Percentiles rank a stretch among this genome's conserved stretches.
Evolutionary conservation across 1,140 invertebrate genomes (phyloP).

Genomic region (Diabrotica virgifera): DNA sequence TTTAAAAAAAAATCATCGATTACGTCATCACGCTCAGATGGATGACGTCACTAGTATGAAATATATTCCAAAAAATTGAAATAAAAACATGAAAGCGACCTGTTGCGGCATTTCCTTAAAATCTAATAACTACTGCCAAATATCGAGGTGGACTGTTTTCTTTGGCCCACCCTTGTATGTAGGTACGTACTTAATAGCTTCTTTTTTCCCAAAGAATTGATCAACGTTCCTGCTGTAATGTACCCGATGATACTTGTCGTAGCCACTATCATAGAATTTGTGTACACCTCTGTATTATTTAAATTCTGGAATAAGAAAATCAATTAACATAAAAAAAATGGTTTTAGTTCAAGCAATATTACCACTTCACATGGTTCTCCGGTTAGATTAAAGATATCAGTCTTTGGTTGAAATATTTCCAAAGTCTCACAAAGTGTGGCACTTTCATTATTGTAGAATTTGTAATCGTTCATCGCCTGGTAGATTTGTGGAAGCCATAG

Average conservation of each 20-base stretch:
- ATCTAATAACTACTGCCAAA: too few relatives aligned
- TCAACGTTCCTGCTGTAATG: slow-evolving; percentile 22
- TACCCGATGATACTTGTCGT: slow-evolving; percentile 25
- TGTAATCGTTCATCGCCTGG: slow-evolving; percentile 32
- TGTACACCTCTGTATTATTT: slow-evolving; percentile 32
- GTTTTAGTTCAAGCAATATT: background rate
- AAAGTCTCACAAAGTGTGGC: slow-evolving; percentile 29
- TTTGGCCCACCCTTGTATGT: too few relatives aligned
- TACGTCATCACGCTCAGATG: too few relatives aligned
- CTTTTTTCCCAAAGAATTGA: slow-evolving; percentile 37
- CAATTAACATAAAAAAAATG: background rate
- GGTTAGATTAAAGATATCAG: slow-evolving; percentile 7
- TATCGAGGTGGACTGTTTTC: too few relatives aligned
- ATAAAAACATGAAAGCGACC: too few relatives aligned
- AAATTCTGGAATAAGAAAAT: slow-evolving; percentile 24
- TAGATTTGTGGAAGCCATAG: slow-evolving; percentile 35
- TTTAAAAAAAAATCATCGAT: too few relatives aligned
- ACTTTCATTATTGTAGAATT: slow-evolving; percentile 23
- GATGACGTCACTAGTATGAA: too few relatives aligned
- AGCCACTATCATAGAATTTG: slow-evolving; percentile 36
- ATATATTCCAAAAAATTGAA: too few relatives aligned
- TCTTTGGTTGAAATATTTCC: slow-evolving; percentile 25
- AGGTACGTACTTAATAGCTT: slow-evolving; percentile 22
- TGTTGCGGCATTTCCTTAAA: too few relatives aligned
- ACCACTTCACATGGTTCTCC: slow-evolving; percentile 28